phyloP scores from a whole-genome alignment of 2,113 vertebrate species.

The Chloropsis hardwickii region DNA sequence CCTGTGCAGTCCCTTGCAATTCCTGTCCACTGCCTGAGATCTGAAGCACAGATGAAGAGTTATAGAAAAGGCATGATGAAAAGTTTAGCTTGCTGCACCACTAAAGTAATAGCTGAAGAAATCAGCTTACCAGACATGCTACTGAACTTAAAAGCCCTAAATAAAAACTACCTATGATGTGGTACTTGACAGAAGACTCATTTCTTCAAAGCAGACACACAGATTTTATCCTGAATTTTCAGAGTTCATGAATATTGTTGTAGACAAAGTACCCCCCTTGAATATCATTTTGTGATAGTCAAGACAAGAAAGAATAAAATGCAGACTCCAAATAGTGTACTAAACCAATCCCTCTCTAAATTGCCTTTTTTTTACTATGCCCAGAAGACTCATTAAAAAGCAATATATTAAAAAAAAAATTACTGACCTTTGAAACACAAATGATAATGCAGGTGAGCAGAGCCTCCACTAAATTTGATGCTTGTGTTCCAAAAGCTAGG shows the following conservation, averaged over 20 bases:
- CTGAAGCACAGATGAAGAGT: not conserved
- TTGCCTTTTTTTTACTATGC: not conserved
- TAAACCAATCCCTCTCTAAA: not conserved
- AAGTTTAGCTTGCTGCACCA: not conserved
- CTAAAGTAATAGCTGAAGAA: not conserved
- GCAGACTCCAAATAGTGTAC: not conserved
- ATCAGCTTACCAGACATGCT: not conserved
- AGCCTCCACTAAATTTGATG: not conserved
- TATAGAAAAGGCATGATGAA: not conserved
- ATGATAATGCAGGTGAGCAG: not conserved
- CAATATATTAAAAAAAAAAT: not conserved
- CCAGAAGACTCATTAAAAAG: not conserved
- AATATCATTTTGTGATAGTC: not conserved
- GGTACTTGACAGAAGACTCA: not conserved
- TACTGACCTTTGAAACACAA: not conserved
- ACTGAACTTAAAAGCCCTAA: not conserved
- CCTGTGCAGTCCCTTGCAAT: not conserved
- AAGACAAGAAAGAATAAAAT: not conserved
- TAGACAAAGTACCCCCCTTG: not conserved
- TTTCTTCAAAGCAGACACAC: not conserved
- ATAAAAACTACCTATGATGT: not conserved
- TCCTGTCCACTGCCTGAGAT: not conserved
- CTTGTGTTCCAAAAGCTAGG: not conserved
- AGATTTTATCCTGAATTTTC: constrained; percentile 4
- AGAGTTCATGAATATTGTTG: not conserved